These are phyloP conservation scores for Salvator merianae DNA, from an alignment of 2,113 vertebrate species.

Conservation along the genomic window DNA sequence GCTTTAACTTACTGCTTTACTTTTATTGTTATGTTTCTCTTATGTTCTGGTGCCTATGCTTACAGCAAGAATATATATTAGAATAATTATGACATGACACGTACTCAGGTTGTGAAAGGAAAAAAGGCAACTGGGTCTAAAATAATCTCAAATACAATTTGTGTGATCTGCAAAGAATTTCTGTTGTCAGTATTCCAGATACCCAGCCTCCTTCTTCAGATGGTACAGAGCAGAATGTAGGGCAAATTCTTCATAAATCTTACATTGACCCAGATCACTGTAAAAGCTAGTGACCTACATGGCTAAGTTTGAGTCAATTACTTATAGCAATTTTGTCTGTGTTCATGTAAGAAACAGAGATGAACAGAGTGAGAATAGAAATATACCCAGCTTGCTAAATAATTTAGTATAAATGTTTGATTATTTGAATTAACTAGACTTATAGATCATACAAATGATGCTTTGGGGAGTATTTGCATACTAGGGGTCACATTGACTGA, in stretches of 20 bases:
- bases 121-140: not conserved
- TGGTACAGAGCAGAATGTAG: not conserved
- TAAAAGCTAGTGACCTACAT: not conserved
- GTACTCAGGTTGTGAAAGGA: not conserved
- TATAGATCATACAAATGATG: not conserved
- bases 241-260: not conserved
- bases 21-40: too few relatives aligned
- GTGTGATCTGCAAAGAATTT: not conserved
- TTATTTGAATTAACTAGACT: not conserved
- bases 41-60: not conserved
- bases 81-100: not conserved
- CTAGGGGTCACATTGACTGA: not conserved
- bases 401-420: slow-evolving; percentile 6
- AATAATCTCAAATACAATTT: not conserved
- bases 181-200: not conserved
- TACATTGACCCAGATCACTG: not conserved
- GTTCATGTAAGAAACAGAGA: not conserved
- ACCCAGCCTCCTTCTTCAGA: rapidly evolving
- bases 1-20: too few relatives aligned
- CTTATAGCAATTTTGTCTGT: not conserved
- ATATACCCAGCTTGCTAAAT: not conserved
- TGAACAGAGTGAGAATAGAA: not conserved
- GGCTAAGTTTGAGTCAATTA: not conserved
- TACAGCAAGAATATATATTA: not conserved
- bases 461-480: not conserved